A percentile compares a stretch with the other conserved stretches of the same genome.
Evolutionary conservation across 1,140 invertebrate species (phyloP).

Genomic region (Neuroterus valhalla): DNA sequence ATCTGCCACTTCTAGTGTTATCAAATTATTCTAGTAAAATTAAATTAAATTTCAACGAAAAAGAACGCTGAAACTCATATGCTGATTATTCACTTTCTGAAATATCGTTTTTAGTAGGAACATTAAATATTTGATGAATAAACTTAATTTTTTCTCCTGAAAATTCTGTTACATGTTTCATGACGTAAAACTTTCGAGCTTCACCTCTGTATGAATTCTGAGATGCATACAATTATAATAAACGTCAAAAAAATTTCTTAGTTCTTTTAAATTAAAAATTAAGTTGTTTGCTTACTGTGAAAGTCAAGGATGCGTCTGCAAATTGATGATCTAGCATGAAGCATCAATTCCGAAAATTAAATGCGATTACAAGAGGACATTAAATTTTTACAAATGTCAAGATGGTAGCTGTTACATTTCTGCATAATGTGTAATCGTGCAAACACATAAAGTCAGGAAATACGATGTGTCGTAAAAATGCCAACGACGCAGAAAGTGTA

Average conservation of each 20-base stretch:
- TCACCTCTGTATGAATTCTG: neutral
- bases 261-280: neutral
- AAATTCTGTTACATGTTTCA: too few species aligned
- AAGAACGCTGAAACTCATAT: neutral
- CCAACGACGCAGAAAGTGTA: slow-evolving; percentile 15
- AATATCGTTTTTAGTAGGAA: too few species aligned
- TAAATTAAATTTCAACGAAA: neutral
- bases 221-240: neutral
- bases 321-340: neutral
- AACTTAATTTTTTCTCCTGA: too few species aligned
- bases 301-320: slow-evolving; percentile 13
- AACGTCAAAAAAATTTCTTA: neutral
- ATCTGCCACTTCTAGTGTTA: neutral
- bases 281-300: neutral
- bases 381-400: slow-evolving; percentile 19
- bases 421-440: slow-evolving; percentile 20
- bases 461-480: slow-evolving; percentile 14
- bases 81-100: neutral
- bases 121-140: too few species aligned
- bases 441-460: slow-evolving; percentile 18
- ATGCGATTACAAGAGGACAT: slow-evolving; percentile 16
- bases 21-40: too few species aligned
- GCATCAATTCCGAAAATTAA: neutral
- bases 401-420: slow-evolving; percentile 12
- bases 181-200: neutral